Evolutionary conservation across 2,113 vertebrate species (phyloP).

Genomic region (Lota lota): DNA sequence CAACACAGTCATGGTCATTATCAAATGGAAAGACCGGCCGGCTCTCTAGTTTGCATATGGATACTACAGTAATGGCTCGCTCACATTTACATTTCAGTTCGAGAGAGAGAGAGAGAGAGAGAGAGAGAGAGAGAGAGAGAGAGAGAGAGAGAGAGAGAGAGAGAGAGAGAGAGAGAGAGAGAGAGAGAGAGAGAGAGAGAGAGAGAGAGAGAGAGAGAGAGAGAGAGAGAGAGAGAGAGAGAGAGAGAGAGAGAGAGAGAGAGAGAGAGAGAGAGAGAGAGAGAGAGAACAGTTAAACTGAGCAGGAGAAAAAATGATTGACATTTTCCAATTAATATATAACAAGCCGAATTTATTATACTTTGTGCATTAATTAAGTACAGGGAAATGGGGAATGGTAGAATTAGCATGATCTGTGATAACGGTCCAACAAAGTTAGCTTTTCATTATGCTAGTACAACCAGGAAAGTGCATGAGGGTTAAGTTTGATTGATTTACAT

Average conservation of each 20-base stretch:
- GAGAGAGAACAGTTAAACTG: constrained; percentile 33
- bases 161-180: constrained; percentile 19
- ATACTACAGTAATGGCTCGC: constrained; percentile 32
- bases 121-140: not conserved
- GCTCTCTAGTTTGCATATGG: constrained; percentile 24
- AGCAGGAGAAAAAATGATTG: constrained; percentile 47
- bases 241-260: constrained; percentile 31
- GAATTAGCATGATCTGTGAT: constrained; percentile 27
- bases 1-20: too few species aligned
- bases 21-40: too few species aligned
- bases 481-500: constrained; percentile 40
- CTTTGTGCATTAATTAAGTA: constrained; percentile 54
- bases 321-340: constrained; percentile 55
- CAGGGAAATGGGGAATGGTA: constrained; percentile 46
- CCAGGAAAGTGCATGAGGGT: constrained; percentile 9
- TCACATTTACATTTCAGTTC: constrained; percentile 54
- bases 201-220: not conserved
- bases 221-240: constrained; percentile 25
- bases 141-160: constrained; percentile 23
- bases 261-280: constrained; percentile 9
- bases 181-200: constrained; percentile 34
- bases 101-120: constrained; percentile 32
- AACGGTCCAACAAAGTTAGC: constrained; percentile 11
- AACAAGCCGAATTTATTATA: constrained; percentile 38
- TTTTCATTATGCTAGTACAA: constrained; percentile 20